Percentiles rank a stretch among this genome's conserved stretches.
phyloP scores from a whole-genome alignment of 2,888 invertebrate species.

The Fissipunctia ypsillon region DNA sequence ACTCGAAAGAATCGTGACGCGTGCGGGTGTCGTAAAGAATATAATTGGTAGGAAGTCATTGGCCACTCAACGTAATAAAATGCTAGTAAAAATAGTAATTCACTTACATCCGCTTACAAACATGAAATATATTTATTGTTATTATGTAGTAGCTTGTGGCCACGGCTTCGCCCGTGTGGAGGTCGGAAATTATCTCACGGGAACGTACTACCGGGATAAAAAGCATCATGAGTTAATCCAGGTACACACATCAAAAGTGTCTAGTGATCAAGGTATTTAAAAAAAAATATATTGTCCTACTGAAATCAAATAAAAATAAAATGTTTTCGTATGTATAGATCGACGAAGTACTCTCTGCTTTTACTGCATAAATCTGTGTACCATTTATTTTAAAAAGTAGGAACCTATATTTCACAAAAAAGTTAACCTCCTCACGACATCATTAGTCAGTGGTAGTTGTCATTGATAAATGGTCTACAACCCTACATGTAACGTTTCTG shows the following conservation, averaged over 20 bases:
- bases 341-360: too few relatives aligned
- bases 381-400: constrained; percentile 6
- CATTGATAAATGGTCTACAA: constrained; percentile 35
- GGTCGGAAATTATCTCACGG: too few relatives aligned
- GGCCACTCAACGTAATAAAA: constrained; percentile 48
- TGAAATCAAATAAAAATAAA: too few relatives aligned
- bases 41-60: constrained; percentile 50
- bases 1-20: constrained; percentile 37
- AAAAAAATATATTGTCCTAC: too few relatives aligned
- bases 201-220: too few relatives aligned
- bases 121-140: constrained; percentile 42
- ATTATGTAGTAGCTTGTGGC: constrained; percentile 6
- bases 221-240: too few relatives aligned
- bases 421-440: neutral
- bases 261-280: too few relatives aligned
- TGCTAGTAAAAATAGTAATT: constrained; percentile 45
- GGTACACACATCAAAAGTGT: too few relatives aligned
- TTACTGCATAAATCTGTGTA: too few relatives aligned
- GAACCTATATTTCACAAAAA: neutral
- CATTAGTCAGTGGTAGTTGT: constrained; percentile 29
- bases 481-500: constrained; percentile 5
- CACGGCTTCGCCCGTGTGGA: too few relatives aligned
- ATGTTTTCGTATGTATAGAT: too few relatives aligned
- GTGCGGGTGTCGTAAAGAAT: constrained; percentile 40
- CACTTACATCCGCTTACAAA: constrained; percentile 51